Evolutionary conservation across 2,888 invertebrate genomes (phyloP).

Genomic region (Myopa tessellatipennis): DNA sequence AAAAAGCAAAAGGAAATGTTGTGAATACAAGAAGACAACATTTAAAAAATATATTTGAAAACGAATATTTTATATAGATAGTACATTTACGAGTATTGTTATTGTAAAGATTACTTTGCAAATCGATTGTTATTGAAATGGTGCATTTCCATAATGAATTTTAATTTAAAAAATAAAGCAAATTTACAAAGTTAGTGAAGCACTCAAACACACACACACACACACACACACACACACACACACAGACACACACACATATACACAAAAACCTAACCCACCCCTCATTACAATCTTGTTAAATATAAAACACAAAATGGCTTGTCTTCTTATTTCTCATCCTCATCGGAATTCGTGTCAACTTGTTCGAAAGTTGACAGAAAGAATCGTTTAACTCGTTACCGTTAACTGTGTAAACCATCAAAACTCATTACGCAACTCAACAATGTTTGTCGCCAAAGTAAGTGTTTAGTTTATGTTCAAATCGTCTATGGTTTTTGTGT

Average conservation of each 20-base stretch:
- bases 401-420: neutral
- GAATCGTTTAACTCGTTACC: slow-evolving; percentile 11
- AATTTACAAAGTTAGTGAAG: neutral
- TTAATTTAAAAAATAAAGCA: neutral
- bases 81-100: too few species aligned
- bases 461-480: slow-evolving; percentile 15
- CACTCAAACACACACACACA: neutral
- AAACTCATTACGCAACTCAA: neutral
- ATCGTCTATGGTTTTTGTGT: neutral
- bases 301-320: neutral
- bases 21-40: too few species aligned
- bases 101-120: too few species aligned
- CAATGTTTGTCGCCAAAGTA: slow-evolving; percentile 19
- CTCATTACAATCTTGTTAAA: neutral
- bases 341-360: neutral
- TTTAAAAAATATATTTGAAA: too few species aligned
- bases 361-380: neutral
- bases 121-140: too few species aligned
- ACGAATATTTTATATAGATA: too few species aligned
- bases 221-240: neutral
- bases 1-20: too few species aligned
- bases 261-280: neutral
- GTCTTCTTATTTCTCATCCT: neutral
- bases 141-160: too few species aligned
- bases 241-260: neutral